A percentile compares a stretch with the other conserved stretches of the same genome.
Conservation (phyloP, 1,140 invertebrate genomes). For the Orchestia grillus region DNA sequence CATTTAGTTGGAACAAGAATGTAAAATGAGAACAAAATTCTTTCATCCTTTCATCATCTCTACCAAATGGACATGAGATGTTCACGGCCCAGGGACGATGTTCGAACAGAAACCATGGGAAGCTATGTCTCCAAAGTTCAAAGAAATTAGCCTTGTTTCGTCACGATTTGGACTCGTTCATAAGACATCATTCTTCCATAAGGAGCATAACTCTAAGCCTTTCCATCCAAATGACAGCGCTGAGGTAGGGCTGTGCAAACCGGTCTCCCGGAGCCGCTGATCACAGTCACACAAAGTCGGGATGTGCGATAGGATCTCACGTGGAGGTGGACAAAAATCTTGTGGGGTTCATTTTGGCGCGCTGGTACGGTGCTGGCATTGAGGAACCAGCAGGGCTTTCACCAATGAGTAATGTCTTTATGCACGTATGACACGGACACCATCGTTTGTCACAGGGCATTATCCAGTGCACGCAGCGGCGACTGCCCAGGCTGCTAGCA, state of each 20-base stretch:
- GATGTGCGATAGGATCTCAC: conserved; percentile 16
- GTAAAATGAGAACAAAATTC: not conserved
- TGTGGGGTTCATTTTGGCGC: not conserved
- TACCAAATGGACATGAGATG: too few species aligned
- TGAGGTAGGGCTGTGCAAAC: not conserved
- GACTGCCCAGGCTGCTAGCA: not conserved
- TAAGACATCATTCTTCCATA: too few species aligned
- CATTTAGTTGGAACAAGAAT: not conserved
- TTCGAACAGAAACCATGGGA: too few species aligned
- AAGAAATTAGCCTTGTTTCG: too few species aligned
- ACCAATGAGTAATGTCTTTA: conserved; percentile 54
- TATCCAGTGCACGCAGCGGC: conserved; percentile 2
- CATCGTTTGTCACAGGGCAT: conserved; percentile 44
- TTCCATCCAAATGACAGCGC: too few species aligned
- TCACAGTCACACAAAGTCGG: not conserved
- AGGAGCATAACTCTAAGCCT: too few species aligned
- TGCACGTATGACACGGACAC: conserved; percentile 49
- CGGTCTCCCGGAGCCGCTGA: not conserved
- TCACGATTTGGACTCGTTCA: too few species aligned
- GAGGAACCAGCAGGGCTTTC: conserved; percentile 16
- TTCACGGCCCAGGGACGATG: too few species aligned
- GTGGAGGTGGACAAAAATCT: conserved; percentile 19
- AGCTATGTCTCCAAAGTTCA: too few species aligned
- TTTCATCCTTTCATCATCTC: not conserved
- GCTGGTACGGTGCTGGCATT: not conserved